A percentile compares a stretch with the other conserved stretches of the same genome.
Conservation (phyloP, 2,113 vertebrate genomes). For the Fukomys damarensis region DNA sequence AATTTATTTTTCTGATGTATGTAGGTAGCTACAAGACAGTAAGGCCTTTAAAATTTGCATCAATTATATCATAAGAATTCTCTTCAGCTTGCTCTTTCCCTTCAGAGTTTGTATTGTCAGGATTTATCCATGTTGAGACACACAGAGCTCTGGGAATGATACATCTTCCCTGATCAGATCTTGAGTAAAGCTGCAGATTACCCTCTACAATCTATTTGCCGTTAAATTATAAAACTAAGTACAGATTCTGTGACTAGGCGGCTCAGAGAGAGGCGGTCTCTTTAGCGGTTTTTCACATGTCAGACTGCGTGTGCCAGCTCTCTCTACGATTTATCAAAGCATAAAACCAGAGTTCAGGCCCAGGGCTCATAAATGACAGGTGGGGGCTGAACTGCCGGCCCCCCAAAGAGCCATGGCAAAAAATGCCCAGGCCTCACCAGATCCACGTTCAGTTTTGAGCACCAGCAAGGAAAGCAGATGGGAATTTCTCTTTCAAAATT, state of each 20-base stretch:
- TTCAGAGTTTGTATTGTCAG: background rate
- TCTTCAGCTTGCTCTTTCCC: background rate
- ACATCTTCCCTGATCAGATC: background rate
- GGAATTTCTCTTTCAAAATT: background rate
- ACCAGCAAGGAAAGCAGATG: background rate
- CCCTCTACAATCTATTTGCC: background rate
- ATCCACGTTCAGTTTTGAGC: background rate
- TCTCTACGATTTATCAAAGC: background rate
- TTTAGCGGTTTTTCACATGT: background rate
- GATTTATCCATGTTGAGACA: background rate
- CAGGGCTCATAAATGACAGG: background rate
- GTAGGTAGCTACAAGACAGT: background rate
- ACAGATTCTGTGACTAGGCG: background rate
- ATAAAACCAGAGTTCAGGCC: background rate
- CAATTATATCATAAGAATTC: background rate
- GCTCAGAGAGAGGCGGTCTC: background rate
- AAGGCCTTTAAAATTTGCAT: background rate
- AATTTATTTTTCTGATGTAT: background rate
- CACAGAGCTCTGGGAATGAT: background rate
- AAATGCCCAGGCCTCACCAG: background rate
- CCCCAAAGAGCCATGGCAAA: too few relatives aligned
- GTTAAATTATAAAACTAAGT: slow-evolving; percentile 23
- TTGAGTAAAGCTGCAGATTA: background rate
- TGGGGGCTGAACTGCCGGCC: too few relatives aligned
- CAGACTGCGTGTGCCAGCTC: background rate